phyloP scores from a whole-genome alignment of 2,113 vertebrate genomes.

The Silurus glanis region DNA sequence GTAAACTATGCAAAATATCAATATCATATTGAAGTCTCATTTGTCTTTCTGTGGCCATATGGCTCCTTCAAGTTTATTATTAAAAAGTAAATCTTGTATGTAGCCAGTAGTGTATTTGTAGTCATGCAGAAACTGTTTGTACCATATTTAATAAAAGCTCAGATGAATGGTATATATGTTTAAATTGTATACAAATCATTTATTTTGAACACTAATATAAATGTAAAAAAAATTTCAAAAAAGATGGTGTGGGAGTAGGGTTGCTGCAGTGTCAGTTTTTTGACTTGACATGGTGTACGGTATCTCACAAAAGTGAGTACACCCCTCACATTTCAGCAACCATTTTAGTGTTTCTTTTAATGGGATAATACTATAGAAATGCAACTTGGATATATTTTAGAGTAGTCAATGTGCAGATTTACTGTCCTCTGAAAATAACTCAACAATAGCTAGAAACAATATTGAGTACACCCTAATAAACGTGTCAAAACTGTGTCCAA shows the following conservation, averaged over 20 bases:
- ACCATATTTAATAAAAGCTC: not conserved
- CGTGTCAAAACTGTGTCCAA: no score
- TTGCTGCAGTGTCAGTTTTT: not conserved
- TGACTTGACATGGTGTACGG: not conserved
- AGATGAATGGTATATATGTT: not conserved
- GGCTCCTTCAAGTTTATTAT: not conserved
- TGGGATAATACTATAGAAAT: no score
- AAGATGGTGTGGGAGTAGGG: not conserved
- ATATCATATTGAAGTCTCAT: not conserved
- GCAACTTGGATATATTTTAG: no score
- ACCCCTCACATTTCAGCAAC: no score
- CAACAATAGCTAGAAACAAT: no score
- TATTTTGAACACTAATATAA: not conserved
- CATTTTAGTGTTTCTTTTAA: no score
- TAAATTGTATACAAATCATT: not conserved
- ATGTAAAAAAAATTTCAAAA: not conserved
- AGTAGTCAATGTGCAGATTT: no score
- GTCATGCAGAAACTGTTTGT: no score
- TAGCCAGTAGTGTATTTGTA: no score
- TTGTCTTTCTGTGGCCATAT: not conserved
- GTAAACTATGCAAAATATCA: not conserved
- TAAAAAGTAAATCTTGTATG: not conserved
- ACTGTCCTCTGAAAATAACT: no score
- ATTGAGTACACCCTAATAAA: no score
- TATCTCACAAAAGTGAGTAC: no score